Base-by-base conservation (phyloP, 1,140 invertebrate genomes). In the Aradophagus sp. region DNA sequence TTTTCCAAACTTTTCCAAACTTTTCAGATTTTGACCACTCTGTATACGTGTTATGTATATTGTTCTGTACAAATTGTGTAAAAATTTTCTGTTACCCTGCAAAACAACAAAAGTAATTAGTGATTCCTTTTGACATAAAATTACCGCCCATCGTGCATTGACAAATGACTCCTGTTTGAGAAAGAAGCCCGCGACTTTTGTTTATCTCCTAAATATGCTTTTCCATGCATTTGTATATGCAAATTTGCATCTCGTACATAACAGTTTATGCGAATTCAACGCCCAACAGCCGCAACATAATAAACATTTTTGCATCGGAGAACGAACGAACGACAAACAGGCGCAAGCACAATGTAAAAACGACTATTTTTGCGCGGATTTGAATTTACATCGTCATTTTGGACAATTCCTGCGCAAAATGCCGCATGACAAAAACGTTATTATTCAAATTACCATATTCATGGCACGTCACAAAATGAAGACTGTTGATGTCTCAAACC, bases 391-490 rank as follows among this genome's bases (percentile, higher is more conserved):
- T 67, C 50, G 63, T 44, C 26, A 67, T 58, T 50, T 67, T 58
- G 13, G 27, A 50, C 45, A 44, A 67, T 67, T 67, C 20, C 52
- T 23, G 15, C 16, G 38, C 20, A 50, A 67, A 67, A 67, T 52
- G 45, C 16, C 16, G 35, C 17, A 58, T 67, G 52, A 58, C 53
- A 58, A 67, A 67, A 67, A 67, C 16, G 44, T 52, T 67, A 67
- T 58, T 58, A 67, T 58, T 38, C 29, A 48, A 58, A 67, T 67
- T 67, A 67, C 44, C 63, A 67, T 67, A 67, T 67, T 67, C 58
- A 58, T 67, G 34, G 35, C 26, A 7, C 34, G 23, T 31, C 35
- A 14, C 26, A 36, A 12, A 56, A 50, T 42, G 27, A 50, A 56
- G 31, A 41, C 16, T 47, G 29, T 48, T n/a, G n/a, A n/a, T 55